Conservation (phyloP, 2,797 vertebrate species). For the Basileuterus tristriatus region DNA sequence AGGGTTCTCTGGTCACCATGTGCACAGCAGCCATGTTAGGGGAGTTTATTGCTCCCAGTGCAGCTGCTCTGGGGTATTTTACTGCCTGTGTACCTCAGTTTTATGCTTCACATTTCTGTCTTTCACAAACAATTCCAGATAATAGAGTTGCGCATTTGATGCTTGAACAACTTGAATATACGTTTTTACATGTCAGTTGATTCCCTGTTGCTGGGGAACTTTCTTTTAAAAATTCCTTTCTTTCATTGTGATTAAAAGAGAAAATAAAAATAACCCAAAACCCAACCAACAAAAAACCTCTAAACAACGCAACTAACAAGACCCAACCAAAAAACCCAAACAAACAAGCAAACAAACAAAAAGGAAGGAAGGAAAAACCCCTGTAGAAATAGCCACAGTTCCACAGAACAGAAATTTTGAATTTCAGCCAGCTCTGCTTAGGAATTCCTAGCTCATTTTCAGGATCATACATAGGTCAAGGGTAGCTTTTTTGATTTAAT, state of each 20-base stretch:
- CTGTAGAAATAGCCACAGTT: neutral
- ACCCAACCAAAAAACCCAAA: neutral
- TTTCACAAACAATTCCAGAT: neutral
- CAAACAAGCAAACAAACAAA: neutral
- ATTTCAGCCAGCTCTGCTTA: neutral
- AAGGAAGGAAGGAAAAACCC: accelerated
- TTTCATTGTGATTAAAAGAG: neutral
- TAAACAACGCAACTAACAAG: neutral
- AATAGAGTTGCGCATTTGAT: neutral
- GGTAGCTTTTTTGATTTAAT: neutral
- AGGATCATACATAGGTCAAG: neutral
- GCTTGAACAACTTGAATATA: neutral
- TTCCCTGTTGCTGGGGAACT: neutral
- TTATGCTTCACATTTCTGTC: neutral
- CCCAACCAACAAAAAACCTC: neutral
- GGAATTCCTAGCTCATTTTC: neutral
- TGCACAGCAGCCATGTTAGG: neutral
- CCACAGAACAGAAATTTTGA: neutral
- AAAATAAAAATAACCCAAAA: neutral
- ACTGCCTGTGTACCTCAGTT: neutral
- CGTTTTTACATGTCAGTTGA: neutral
- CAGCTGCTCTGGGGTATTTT: neutral
- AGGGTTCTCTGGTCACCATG: neutral
- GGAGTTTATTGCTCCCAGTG: neutral
- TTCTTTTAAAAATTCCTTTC: neutral